Base-by-base conservation (phyloP, 2,888 invertebrate genomes). In the Xylocampa areola region DNA sequence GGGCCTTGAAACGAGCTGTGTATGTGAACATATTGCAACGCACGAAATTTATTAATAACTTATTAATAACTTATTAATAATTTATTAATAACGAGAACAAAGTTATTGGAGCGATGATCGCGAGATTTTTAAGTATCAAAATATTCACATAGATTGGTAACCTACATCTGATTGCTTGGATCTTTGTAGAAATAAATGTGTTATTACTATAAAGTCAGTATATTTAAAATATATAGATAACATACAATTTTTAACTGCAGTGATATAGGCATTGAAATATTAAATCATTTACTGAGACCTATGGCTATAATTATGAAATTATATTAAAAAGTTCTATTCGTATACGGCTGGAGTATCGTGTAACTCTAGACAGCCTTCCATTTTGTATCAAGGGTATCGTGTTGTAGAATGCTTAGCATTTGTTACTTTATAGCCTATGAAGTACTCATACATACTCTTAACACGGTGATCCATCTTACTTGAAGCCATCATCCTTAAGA, bases 351-450 rank as follows among this genome's bases (percentile, higher is more conserved):
- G 30, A 53, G 65, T 71, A 55, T 51, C 62, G 45, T 69, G 79
- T 80, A 81, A 77, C 79, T 68, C 69, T 77, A 81, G 75, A 77
- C 78, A 73, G 71, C 71, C 73, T 55, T 61, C 53, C 40, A 78
- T 73, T 75, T 74, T 66, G 53, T 77, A 77, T 65, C 67, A 75
- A 68, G 67, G 67, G 73, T 78, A 65, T 75, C 77, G 53, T 68
- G 72, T 74, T 70, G 52, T 72, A 70, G 70, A 76, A 81, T 80
- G 71, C 63, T 73, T 65, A 71, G 74, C 69, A 72, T 76, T 66
- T 68, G 67, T 58, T 65, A 55, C 57, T 70, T 73, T 66, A 49
- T 63, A 68, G 62, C 55, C 62, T 59, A 45, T 41, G 39, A 32
- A 59, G 43, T 44, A 49, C 54, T 43, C 43, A 48, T 44, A 51